Evolutionary conservation across 2,113 vertebrate genomes (phyloP).

Genomic region (Psittacara wagleri): DNA sequence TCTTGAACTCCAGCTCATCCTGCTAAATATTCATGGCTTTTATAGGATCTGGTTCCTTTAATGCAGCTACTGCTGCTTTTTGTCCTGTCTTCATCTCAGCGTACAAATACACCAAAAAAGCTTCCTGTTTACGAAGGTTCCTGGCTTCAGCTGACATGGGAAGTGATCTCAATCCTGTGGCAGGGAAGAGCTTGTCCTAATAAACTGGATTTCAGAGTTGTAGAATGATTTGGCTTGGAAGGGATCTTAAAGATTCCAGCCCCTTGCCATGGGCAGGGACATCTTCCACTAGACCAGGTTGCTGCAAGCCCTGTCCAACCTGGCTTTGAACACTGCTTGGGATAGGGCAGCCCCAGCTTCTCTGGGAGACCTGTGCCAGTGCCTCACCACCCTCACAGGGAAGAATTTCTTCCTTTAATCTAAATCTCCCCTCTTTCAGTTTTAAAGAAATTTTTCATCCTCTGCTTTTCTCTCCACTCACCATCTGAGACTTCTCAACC

Average conservation of each 20-base stretch:
- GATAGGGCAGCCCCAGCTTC: not conserved
- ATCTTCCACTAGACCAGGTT: not conserved
- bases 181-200: slow-evolving; percentile 13
- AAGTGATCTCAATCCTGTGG: not conserved
- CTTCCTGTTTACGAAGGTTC: not conserved
- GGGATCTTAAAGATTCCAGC: not conserved
- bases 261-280: not conserved
- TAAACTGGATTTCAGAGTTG: not conserved
- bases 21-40: not conserved
- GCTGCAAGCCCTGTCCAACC: not conserved
- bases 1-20: not conserved
- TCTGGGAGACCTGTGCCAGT: not conserved
- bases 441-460: not conserved
- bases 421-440: not conserved
- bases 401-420: not conserved
- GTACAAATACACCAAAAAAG: not conserved
- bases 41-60: not conserved
- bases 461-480: not conserved
- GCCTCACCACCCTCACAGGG: not conserved
- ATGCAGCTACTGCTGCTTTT: not conserved
- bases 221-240: not conserved
- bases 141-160: not conserved
- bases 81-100: not conserved
- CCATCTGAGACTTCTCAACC: not conserved
- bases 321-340: not conserved